Base-by-base conservation (phyloP, 2,113 vertebrate species). In the Mus spicilegus region DNA sequence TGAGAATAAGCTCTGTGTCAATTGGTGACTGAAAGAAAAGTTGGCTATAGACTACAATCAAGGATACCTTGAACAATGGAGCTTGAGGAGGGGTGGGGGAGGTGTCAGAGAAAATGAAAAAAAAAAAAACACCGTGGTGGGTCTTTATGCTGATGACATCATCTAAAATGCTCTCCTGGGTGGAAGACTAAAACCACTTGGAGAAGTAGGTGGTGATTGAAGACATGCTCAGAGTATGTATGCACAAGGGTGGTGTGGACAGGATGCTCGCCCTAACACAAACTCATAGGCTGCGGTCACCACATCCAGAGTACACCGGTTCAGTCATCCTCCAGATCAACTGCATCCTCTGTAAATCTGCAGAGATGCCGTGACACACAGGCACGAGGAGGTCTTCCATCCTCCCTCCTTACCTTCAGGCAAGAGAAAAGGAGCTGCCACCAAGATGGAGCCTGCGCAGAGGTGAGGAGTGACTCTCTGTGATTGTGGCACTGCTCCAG, bases 401-500 rank as follows among this genome's bases (percentile, higher is more conserved):
- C 39, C 56, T 5, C 42, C 36, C 9, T 85, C 19, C 39, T 80
- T 13, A 5, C 0, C 24, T 65, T 19, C 16, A 42, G 6, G 30
- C 4, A 19, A 28, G 86, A 63, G 87, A 69, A 89, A 19, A 1
- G 5, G n/a, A 8, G 20, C 56, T 26, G 49, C n/a, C 22, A 26
- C 51, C 78, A 67, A 87, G 39, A 94, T 80, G 86, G 70, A n/a
- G 87, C 36, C 46, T 1, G 4, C 0, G 70, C 4, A 0, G 88
- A 73, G 89, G 95, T 85, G 76, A 90, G 75, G 73, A 26, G 75
- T 13, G 75, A 20, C 24, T 49, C 24, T 49, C 81, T 65, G 56
- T 8, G 75, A 61, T 16, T 1, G 3, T 95, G 97, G 96, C 97
- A 0, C 4, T 1, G 51, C 58, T 86, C 97, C 95, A 97, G 72